phyloP scores from a whole-genome alignment of 2,113 vertebrate genomes.

The Lanius ludovicianus region DNA sequence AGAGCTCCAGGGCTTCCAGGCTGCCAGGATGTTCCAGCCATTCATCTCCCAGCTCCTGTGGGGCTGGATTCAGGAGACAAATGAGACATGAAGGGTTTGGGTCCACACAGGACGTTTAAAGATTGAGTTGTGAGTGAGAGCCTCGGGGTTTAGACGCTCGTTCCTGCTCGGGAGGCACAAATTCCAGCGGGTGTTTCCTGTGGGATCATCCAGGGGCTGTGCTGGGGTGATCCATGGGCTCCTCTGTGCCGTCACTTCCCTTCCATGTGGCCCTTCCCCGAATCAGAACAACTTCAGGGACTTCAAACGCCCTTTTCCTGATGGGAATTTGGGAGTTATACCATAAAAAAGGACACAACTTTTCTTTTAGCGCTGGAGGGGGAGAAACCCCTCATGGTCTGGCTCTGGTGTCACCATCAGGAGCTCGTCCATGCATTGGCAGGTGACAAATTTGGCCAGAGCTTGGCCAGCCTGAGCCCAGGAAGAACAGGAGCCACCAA shows the following conservation, averaged over 20 bases:
- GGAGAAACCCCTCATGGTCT: fast-evolving
- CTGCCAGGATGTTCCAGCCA: background rate
- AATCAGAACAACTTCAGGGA: fast-evolving
- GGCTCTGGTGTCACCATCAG: background rate
- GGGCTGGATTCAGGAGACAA: background rate
- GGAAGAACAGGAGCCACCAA: background rate
- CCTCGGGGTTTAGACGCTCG: background rate
- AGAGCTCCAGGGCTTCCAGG: background rate
- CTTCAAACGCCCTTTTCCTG: background rate
- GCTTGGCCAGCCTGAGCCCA: background rate
- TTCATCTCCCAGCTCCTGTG: background rate
- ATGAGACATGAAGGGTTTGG: background rate
- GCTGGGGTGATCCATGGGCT: fast-evolving
- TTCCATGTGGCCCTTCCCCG: background rate
- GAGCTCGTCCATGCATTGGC: fast-evolving
- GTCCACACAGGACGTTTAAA: background rate
- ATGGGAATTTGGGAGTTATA: background rate
- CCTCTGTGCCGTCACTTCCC: background rate
- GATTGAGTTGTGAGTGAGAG: background rate
- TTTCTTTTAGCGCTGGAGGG: background rate
- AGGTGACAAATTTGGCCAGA: background rate
- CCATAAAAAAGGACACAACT: background rate
- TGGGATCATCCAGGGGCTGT: background rate
- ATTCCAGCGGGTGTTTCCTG: background rate
- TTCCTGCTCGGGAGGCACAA: background rate